Percentiles rank a stretch among this genome's conserved stretches.
phyloP scores from a whole-genome alignment of 2,888 invertebrate species.

The Cerceris rybyensis region DNA sequence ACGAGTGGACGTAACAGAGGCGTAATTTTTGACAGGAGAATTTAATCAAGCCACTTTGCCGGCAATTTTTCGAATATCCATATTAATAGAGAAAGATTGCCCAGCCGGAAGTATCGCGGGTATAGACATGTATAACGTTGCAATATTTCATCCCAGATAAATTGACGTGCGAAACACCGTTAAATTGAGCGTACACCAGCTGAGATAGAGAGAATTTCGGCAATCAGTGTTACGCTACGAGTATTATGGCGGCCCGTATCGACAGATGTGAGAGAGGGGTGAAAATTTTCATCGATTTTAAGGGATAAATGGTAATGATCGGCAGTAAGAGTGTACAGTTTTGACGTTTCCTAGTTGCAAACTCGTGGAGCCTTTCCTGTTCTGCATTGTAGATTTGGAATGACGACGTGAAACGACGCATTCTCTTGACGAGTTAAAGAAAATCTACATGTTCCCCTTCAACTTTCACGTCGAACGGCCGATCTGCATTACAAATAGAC shows the following conservation, averaged over 20 bases:
- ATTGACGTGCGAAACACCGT: constrained; percentile 54
- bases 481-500: constrained; percentile 25
- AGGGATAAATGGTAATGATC: constrained; percentile 58
- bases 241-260: constrained; percentile 31
- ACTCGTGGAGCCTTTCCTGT: constrained; percentile 20
- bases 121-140: background rate
- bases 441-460: constrained; percentile 33
- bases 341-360: constrained; percentile 30
- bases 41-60: constrained; percentile 29
- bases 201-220: constrained; percentile 39
- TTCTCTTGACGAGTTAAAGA: constrained; percentile 1
- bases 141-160: constrained; percentile 48
- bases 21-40: background rate
- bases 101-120: constrained; percentile 14
- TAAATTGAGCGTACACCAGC: constrained; percentile 49
- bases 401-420: constrained; percentile 5
- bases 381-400: constrained; percentile 60
- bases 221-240: constrained; percentile 41
- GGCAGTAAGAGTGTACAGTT: constrained; percentile 39
- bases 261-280: constrained; percentile 25
- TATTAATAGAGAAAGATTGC: constrained; percentile 32
- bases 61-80: constrained; percentile 27
- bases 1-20: background rate
- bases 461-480: constrained; percentile 6
- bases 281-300: constrained; percentile 39